These are phyloP conservation scores for Falco naumanni DNA, from an alignment of 2,797 vertebrate species.

Conservation along the genomic window DNA sequence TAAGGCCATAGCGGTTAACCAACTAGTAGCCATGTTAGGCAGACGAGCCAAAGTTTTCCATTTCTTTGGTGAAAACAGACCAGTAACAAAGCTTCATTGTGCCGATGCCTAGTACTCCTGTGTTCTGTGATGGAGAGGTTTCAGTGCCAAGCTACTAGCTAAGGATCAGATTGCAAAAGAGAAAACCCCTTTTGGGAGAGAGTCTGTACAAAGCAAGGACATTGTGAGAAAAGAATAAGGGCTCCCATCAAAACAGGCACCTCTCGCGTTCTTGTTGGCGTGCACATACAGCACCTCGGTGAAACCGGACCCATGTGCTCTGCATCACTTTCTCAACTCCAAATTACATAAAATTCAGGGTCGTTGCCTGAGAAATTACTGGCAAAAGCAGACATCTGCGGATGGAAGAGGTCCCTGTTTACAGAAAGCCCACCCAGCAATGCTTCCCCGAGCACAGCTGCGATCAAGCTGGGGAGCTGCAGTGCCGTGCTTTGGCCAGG, in stretches of 20 bases:
- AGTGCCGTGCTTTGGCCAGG: not conserved
- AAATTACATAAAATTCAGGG: not conserved
- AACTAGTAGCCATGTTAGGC: not conserved
- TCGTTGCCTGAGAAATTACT: not conserved
- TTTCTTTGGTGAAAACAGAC: not conserved
- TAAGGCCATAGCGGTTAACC: not conserved
- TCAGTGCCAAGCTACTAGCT: not conserved
- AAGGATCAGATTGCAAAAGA: conserved; percentile 25
- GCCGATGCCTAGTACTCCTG: not conserved
- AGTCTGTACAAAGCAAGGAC: not conserved
- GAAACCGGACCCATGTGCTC: not conserved
- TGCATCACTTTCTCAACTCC: not conserved
- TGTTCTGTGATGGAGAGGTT: not conserved
- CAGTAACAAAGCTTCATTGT: not conserved
- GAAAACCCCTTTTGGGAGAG: not conserved
- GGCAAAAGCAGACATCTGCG: not conserved
- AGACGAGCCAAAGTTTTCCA: not conserved
- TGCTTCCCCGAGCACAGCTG: not conserved
- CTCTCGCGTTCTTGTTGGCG: not conserved
- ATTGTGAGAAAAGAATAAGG: not conserved
- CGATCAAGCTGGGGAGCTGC: not conserved
- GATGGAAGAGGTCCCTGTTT: not conserved
- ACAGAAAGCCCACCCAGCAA: not conserved
- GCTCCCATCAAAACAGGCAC: not conserved
- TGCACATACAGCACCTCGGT: fast-evolving